Base-by-base conservation (phyloP, 2,888 invertebrate genomes). In the Pollenia griseotomentosa region DNA sequence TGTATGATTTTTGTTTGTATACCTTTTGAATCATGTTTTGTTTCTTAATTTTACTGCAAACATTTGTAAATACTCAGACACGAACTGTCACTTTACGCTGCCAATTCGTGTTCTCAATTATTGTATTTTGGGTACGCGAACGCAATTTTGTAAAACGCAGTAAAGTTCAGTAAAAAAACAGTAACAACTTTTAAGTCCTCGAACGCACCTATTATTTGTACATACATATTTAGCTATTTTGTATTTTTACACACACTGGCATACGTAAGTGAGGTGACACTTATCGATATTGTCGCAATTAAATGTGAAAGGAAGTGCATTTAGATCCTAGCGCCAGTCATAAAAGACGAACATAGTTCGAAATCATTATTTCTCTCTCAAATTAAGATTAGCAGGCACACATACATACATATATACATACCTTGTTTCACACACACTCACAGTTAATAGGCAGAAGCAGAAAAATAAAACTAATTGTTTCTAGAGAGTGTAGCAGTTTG, bases 241-340 rank as follows among this genome's bases (percentile, higher is more conserved):
- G 33, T 6, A 33, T 33, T 33, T 42, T 40, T 53, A 16, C 53
- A 51, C 16, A 6, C 16, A 65, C 65, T 16, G n/a, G 16, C 51
- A 53, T 55, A 33, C 16, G 42, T 55, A 6, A 11, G 23, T 48
- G 59, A 48, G 66, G 48, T 78, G 55, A 46, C 57, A 68, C 57
- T 57, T 57, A 70, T 79, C 44, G 44, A 55, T 63, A 63, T 61
- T 71, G 53, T 63, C 71, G 80, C 53, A 80, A 71, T 80, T 63
- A 79, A 71, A 80, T 81, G 81, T 81, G 48, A 66, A 66, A 66
- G 55, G 57, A 81, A 65, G 65, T 66, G 65, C 57, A 57, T 73
- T 81, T 81, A 48, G 73, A 73, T 65, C 65, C 40, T 65, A 81
- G 73, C 81, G 81, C 65, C 81, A 57, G 81, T 81, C 65, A 59